phyloP scores from a whole-genome alignment of 2,888 invertebrate genomes.

The Laothoe populi region DNA sequence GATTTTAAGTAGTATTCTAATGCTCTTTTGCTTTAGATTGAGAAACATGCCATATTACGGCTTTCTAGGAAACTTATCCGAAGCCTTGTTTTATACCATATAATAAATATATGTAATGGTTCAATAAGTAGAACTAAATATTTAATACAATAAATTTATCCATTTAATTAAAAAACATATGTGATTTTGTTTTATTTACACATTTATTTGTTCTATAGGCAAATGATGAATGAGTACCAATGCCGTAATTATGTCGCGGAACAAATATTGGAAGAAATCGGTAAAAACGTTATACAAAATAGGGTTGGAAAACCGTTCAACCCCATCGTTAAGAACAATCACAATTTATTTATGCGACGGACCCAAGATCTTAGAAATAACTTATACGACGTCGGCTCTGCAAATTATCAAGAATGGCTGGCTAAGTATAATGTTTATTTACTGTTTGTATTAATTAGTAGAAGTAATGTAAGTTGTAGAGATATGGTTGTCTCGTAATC shows the following conservation, averaged over 20 bases:
- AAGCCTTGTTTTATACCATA: too few species aligned
- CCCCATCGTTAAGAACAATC: constrained; percentile 33
- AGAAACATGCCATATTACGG: too few species aligned
- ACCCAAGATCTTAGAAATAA: constrained; percentile 68
- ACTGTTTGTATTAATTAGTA: too few species aligned
- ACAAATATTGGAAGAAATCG: constrained; percentile 88
- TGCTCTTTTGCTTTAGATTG: too few species aligned
- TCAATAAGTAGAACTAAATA: too few species aligned
- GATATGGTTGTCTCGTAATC: too few species aligned
- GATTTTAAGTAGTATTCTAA: too few species aligned
- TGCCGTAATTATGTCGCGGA: constrained; percentile 90
- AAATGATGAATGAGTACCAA: constrained; percentile 91
- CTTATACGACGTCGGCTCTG: constrained; percentile 89
- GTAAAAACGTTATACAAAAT: constrained; percentile 65
- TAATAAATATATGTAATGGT: too few species aligned
- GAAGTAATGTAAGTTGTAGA: too few species aligned
- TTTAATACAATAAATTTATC: too few species aligned
- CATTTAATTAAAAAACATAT: too few species aligned
- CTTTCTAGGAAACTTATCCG: too few species aligned
- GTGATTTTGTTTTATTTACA: background rate
- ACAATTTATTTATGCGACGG: constrained; percentile 45
- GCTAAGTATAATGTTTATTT: constrained; percentile 81
- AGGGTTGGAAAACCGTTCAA: constrained; percentile 65
- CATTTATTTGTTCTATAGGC: constrained; percentile 67
- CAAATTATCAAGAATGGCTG: constrained; percentile 90